Conservation (phyloP, 1,140 invertebrate species). For the Cheumatopsyche charites region DNA sequence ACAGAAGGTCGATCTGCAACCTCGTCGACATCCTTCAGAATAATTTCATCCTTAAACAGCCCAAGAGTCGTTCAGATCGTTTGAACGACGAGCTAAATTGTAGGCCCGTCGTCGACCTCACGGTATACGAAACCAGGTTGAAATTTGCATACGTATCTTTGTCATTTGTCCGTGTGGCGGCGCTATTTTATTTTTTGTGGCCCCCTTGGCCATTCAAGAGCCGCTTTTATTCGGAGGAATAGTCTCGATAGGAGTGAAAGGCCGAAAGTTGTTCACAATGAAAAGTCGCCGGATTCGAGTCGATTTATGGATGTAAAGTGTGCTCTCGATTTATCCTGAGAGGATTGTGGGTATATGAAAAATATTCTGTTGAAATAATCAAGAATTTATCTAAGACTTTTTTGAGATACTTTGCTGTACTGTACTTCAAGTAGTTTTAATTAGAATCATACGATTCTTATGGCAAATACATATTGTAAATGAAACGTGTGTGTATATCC, state of each 20-base stretch:
- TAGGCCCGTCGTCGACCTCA: background rate
- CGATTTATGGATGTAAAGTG: no score
- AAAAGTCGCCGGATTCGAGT: no score
- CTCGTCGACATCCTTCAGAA: background rate
- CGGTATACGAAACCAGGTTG: constrained; percentile 17
- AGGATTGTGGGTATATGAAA: no score
- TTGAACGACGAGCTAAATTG: background rate
- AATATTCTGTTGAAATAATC: no score
- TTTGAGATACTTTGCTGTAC: no score
- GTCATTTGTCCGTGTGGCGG: background rate
- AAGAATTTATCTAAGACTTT: no score
- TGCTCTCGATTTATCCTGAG: no score
- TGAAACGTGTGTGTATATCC: no score
- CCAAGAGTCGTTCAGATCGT: background rate
- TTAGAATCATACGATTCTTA: no score
- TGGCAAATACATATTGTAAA: no score
- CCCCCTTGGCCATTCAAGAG: background rate
- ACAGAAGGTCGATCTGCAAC: background rate
- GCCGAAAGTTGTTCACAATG: constrained; percentile 15
- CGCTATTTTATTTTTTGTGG: constrained; percentile 1
- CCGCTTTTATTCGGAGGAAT: constrained; percentile 2
- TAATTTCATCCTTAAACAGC: background rate
- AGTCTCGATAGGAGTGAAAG: constrained; percentile 14
- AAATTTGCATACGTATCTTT: constrained; percentile 26
- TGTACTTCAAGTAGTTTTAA: no score